Conservation (phyloP, 64 coral and sea anemone genomes). For the Montipora capricornis region DNA sequence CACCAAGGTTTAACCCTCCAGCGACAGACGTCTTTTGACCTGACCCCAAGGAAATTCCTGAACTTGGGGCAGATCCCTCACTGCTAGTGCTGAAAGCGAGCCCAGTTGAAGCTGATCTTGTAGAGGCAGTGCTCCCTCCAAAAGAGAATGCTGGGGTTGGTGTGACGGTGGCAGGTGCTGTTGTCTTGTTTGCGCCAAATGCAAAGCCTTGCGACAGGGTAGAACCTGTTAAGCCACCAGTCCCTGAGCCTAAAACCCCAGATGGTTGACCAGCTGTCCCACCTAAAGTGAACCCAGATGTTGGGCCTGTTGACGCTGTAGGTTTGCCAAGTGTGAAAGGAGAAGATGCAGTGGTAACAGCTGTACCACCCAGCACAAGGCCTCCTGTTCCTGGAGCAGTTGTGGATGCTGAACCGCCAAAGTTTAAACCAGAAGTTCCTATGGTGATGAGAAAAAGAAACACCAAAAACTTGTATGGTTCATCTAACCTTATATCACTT, state of each 20-base stretch:
- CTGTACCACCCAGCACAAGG: neutral
- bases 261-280: neutral
- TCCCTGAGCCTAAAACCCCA: neutral
- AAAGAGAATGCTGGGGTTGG: slow-evolving; percentile 58
- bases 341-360: neutral
- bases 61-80: slow-evolving; percentile 29
- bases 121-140: slow-evolving; percentile 26
- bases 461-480: no score
- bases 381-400: neutral
- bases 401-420: slow-evolving; percentile 22
- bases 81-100: neutral
- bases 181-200: slow-evolving; percentile 37
- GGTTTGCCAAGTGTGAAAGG: slow-evolving; percentile 15
- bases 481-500: no score
- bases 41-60: neutral
- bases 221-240: slow-evolving; percentile 18
- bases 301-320: neutral
- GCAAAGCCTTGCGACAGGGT: slow-evolving; percentile 36
- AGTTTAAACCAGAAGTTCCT: slow-evolving; percentile 16
- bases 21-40: neutral
- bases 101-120: slow-evolving; percentile 7
- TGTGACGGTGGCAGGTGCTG: neutral
- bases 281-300: slow-evolving; percentile 50
- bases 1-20: slow-evolving; percentile 7
- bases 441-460: neutral